These are phyloP conservation scores for Hymenopus coronatus DNA, from an alignment of 2,888 invertebrate genomes.

Conservation along the genomic window DNA sequence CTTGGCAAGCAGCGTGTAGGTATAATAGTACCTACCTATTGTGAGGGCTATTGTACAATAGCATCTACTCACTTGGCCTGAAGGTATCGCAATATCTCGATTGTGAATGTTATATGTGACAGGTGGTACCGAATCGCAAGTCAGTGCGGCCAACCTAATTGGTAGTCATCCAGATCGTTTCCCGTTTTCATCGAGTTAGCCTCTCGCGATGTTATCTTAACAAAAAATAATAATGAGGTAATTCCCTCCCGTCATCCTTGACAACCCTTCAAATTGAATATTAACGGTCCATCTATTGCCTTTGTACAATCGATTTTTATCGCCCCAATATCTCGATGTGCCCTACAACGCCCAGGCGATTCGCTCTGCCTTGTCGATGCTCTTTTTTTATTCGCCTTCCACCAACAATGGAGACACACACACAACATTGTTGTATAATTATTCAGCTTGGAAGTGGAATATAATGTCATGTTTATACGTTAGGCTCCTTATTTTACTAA, in stretches of 20 bases:
- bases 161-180: neutral
- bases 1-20: too few relatives aligned
- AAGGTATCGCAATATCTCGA: too few relatives aligned
- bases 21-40: too few relatives aligned
- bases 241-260: neutral
- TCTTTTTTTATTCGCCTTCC: neutral
- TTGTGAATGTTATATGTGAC: too few relatives aligned
- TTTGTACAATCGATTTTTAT: neutral
- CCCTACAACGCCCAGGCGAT: neutral
- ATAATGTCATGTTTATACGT: too few relatives aligned
- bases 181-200: neutral
- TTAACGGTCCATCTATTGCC: neutral
- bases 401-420: neutral
- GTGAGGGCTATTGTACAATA: too few relatives aligned
- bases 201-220: neutral
- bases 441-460: too few relatives aligned
- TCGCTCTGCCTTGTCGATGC: neutral
- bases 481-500: too few relatives aligned
- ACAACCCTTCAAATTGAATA: neutral
- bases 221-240: neutral
- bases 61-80: too few relatives aligned
- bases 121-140: neutral
- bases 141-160: neutral
- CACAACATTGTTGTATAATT: too few relatives aligned
- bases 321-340: neutral